Base-by-base conservation (phyloP, 2,113 vertebrate species). In the Garra rufa region DNA sequence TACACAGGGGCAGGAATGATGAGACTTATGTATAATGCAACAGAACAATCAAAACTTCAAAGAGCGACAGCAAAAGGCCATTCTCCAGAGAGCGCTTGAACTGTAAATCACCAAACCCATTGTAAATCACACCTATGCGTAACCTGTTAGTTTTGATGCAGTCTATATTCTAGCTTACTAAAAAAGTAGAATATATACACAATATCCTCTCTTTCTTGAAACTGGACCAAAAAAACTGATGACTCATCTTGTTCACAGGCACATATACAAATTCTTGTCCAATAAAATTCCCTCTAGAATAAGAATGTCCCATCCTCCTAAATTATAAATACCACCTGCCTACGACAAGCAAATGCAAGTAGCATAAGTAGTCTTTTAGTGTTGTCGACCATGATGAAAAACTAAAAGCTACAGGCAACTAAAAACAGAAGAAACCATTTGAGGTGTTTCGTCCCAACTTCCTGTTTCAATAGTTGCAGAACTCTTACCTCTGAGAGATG, bases 401-500 rank as follows among this genome's bases (percentile, higher is more conserved):
- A 44, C 41, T 75, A 50, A 75, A 75, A 75, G 14, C 44, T 75
- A 26, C 44, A 50, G 8, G 24, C 24, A 30, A 43, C 44, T 74
- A 74, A 26, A 74, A 74, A 74, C 71, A 71, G 38, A 71, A 71
- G 19, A 71, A 24, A 19, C 21, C 19, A 9, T 71, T 24, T 70
- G 67, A 70, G 21, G 38, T 71, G 38, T 71, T 71, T 11, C 5
- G 0, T 9, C 21, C 38, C 9, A 43, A 44, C 21, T 71, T 71
- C 10, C 41, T 28, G 13, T 26, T 30, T 28, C 14, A 75, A 48
- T 26, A 17, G 30, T 21, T 69, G 17, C 65, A 21, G 17, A 41
- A 41, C 65, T 41, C 65, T 95, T 97, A 99, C 98, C 98, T 99
- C 96, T 84, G 94, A 95, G 88, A 98, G 92, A 87, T 99, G 98